Evolutionary conservation across 2,797 vertebrate genomes (phyloP).

Genomic region (Gymnoscopelus microlampas): DNA sequence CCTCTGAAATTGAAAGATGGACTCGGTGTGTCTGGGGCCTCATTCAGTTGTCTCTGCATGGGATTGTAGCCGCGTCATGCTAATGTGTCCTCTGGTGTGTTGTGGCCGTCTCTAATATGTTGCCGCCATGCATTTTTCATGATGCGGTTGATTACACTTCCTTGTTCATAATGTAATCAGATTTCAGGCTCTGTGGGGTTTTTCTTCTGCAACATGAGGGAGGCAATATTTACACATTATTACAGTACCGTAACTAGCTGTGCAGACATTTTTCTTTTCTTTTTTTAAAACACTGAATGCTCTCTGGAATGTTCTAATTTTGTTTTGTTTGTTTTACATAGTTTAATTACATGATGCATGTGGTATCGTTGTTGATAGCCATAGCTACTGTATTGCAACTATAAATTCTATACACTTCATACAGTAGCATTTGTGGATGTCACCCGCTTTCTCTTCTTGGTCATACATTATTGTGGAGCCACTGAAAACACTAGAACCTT

Average conservation of each 20-base stretch:
- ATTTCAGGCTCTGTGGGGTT: slow-evolving; percentile 38
- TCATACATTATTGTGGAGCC: slow-evolving; percentile 12
- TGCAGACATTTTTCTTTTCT: slow-evolving; percentile 6
- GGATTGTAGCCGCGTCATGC: slow-evolving; percentile 11
- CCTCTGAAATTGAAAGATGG: slow-evolving; percentile 45
- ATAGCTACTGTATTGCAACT: background rate
- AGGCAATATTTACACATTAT: slow-evolving; percentile 50
- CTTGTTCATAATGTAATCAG: slow-evolving; percentile 70
- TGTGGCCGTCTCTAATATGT: slow-evolving; percentile 47
- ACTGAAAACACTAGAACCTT: background rate
- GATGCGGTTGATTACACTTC: slow-evolving; percentile 63
- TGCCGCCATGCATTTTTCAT: slow-evolving; percentile 64
- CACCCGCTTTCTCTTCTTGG: background rate
- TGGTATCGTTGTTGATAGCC: too few species aligned
- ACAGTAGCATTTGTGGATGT: background rate
- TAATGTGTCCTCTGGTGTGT: slow-evolving; percentile 36
- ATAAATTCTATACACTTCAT: background rate
- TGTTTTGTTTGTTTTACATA: slow-evolving; percentile 8
- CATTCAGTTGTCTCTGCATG: slow-evolving; percentile 16
- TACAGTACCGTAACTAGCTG: slow-evolving; percentile 6
- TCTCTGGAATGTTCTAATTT: background rate
- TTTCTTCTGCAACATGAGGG: slow-evolving; percentile 34
- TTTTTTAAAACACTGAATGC: background rate
- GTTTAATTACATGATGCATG: background rate
- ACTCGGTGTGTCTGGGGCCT: slow-evolving; percentile 40